These are phyloP conservation scores for Hepsetus odoe DNA, from an alignment of 2,113 vertebrate genomes.

Conservation along the genomic window DNA sequence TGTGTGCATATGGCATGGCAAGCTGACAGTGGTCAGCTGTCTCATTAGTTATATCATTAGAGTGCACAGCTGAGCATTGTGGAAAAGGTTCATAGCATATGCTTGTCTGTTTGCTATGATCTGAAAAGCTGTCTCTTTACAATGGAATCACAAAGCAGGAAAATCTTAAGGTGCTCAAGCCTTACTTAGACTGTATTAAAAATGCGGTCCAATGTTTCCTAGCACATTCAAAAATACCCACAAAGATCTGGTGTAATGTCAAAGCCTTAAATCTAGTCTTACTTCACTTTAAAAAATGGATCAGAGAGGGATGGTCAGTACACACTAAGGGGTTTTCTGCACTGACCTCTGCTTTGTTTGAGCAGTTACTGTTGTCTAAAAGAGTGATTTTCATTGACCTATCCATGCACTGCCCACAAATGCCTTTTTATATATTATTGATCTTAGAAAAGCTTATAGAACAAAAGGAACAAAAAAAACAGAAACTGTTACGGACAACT, in stretches of 20 bases:
- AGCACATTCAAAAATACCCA: background rate
- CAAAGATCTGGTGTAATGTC: background rate
- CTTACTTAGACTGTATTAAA: background rate
- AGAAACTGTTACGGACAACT: too few relatives aligned
- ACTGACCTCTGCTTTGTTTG: background rate
- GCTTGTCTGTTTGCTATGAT: constrained; percentile 35
- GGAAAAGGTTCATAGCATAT: constrained; percentile 60
- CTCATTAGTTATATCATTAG: constrained; percentile 81
- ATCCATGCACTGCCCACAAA: background rate
- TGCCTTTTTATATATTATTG: background rate
- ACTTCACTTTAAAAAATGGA: background rate
- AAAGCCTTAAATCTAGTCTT: background rate
- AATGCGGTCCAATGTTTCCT: background rate
- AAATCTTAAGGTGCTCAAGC: constrained; percentile 1
- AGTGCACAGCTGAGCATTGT: constrained; percentile 72
- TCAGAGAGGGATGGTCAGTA: background rate
- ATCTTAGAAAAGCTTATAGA: too few relatives aligned
- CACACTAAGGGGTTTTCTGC: background rate
- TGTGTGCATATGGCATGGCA: constrained; percentile 29
- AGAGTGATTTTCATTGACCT: background rate
- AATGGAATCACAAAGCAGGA: constrained; percentile 8
- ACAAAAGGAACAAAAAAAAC: too few relatives aligned
- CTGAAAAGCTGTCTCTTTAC: background rate
- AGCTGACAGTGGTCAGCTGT: constrained; percentile 71
- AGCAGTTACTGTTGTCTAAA: background rate